Evolutionary conservation across 2,113 vertebrate genomes (phyloP).

Genomic region (zebrafish (Danio rerio)): DNA sequence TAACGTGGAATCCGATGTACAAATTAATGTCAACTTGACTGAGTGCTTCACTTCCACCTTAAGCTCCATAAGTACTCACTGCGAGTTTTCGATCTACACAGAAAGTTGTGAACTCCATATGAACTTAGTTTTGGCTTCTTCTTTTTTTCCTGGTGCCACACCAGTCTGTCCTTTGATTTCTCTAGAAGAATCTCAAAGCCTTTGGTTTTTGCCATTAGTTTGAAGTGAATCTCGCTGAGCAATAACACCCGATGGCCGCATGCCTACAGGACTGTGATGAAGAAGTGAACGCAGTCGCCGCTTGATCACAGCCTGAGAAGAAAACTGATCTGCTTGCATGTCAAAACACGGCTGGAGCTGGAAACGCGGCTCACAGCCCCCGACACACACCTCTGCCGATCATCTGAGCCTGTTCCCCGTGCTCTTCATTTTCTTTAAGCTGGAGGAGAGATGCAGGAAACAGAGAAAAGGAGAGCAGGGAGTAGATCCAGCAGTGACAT

Average conservation of each 20-base stretch:
- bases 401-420: conserved; percentile 9
- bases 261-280: not conserved
- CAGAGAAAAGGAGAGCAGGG: conserved; percentile 17
- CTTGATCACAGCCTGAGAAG: not conserved
- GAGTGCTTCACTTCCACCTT: no score
- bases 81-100: no score
- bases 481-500: not conserved
- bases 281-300: not conserved
- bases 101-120: not conserved
- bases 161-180: not conserved
- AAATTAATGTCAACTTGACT: no score
- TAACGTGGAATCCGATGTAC: no score
- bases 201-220: not conserved
- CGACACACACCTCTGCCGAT: conserved; percentile 27
- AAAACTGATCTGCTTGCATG: conserved; percentile 45
- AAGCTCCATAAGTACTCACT: no score
- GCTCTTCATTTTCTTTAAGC: conserved; percentile 35
- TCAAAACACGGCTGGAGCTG: conserved; percentile 27
- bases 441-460: not conserved
- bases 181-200: not conserved
- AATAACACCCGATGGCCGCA: not conserved
- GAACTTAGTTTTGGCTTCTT: not conserved
- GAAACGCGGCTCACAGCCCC: not conserved
- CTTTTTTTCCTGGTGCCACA: not conserved
- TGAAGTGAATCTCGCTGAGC: conserved; percentile 3